phyloP scores from a whole-genome alignment of 1,140 invertebrate species.

The Sinonovacula constricta region DNA sequence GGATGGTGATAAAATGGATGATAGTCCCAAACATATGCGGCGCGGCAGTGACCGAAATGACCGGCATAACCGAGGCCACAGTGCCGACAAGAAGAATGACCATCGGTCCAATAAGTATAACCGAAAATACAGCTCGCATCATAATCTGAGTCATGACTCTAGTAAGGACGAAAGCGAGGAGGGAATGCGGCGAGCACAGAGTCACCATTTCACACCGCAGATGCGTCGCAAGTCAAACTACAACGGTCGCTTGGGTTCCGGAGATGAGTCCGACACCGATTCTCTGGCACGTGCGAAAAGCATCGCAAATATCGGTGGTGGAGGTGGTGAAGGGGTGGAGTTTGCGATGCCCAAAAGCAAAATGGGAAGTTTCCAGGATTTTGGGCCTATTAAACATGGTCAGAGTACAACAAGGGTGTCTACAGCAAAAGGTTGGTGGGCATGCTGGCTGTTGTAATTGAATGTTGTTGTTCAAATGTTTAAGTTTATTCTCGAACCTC shows the following conservation, averaged over 20 bases:
- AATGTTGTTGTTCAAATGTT: no score
- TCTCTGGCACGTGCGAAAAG: not conserved
- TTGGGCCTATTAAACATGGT: conserved; percentile 21
- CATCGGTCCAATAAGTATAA: not conserved
- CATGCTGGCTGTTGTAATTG: no score
- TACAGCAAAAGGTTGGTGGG: conserved; percentile 25
- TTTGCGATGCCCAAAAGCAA: conserved; percentile 32
- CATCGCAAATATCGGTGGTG: not conserved
- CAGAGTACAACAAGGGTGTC: conserved; percentile 25
- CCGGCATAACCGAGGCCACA: not conserved
- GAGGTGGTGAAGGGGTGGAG: not conserved
- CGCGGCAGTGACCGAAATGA: not conserved
- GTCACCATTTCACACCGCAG: conserved; percentile 19
- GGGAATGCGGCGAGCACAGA: conserved; percentile 10
- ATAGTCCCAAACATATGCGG: not conserved
- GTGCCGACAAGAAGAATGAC: not conserved
- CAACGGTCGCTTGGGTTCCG: not conserved
- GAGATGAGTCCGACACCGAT: not conserved
- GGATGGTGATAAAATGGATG: not conserved
- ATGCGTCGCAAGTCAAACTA: conserved; percentile 8
- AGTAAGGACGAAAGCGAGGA: conserved; percentile 9
- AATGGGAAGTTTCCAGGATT: conserved; percentile 45
- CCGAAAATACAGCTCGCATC: conserved; percentile 27
- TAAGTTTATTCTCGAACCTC: no score
- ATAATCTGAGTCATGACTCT: conserved; percentile 5